These are phyloP conservation scores for Lagria hirta DNA, from an alignment of 2,888 invertebrate species.

Conservation along the genomic window DNA sequence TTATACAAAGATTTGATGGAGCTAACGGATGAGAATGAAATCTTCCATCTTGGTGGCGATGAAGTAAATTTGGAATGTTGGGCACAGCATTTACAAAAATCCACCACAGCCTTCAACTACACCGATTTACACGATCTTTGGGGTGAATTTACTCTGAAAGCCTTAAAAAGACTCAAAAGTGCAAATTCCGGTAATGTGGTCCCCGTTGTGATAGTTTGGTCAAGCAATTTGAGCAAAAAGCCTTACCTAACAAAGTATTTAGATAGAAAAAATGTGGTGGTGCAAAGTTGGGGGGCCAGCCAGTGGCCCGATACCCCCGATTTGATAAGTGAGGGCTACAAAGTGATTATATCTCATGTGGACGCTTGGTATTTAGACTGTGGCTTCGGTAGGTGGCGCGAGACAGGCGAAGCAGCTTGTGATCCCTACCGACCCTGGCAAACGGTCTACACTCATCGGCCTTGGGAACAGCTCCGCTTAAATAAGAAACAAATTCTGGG, in stretches of 20 bases:
- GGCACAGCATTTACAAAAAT: slow-evolving; percentile 57
- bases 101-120: slow-evolving; percentile 58
- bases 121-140: slow-evolving; percentile 76
- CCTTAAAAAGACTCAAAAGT: slow-evolving; percentile 60
- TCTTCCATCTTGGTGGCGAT: slow-evolving; percentile 83
- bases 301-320: slow-evolving; percentile 80
- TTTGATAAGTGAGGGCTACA: slow-evolving; percentile 74
- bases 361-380: slow-evolving; percentile 89
- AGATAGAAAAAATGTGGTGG: slow-evolving; percentile 59
- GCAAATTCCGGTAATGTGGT: slow-evolving; percentile 61
- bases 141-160: slow-evolving; percentile 74
- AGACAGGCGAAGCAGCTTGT: slow-evolving; percentile 81
- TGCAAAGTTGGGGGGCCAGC: slow-evolving; percentile 81
- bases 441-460: slow-evolving; percentile 80
- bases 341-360: slow-evolving; percentile 79
- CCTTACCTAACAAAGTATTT: slow-evolving; percentile 62
- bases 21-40: slow-evolving; percentile 72
- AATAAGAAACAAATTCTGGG: slow-evolving; percentile 61
- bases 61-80: slow-evolving; percentile 82
- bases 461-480: slow-evolving; percentile 63
- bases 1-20: slow-evolving; percentile 75
- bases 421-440: slow-evolving; percentile 88
- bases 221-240: slow-evolving; percentile 72
- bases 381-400: slow-evolving; percentile 83
- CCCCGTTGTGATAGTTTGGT: slow-evolving; percentile 71